These are phyloP conservation scores for Equus quagga DNA, from an alignment of 2,113 vertebrate genomes.

Conservation along the genomic window DNA sequence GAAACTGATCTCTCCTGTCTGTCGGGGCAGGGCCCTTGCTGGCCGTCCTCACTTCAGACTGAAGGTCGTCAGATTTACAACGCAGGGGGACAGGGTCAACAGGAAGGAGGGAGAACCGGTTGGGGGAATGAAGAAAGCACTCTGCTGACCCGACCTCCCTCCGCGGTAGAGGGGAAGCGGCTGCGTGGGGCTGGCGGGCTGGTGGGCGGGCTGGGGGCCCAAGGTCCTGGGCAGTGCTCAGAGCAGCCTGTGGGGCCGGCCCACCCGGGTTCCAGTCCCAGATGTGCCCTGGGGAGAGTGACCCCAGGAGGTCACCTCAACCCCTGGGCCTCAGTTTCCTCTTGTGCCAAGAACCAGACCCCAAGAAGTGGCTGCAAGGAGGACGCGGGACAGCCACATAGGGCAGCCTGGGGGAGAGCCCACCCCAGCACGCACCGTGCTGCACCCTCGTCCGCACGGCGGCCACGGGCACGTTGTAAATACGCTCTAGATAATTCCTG, in stretches of 20 bases:
- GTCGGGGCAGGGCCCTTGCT: fast-evolving
- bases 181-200: fast-evolving
- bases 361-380: not conserved
- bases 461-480: conserved; percentile 94
- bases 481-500: conserved; percentile 95
- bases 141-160: too few relatives aligned
- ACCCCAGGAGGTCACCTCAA: not conserved
- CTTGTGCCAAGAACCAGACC: not conserved
- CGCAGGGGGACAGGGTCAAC: not conserved
- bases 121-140: fast-evolving
- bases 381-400: fast-evolving
- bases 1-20: fast-evolving
- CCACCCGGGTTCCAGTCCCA: fast-evolving
- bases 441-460: conserved; percentile 95
- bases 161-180: too few relatives aligned
- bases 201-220: not conserved
- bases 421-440: conserved; percentile 88
- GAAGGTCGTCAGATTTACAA: not conserved
- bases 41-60: not conserved
- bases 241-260: fast-evolving
- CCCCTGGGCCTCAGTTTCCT: not conserved
- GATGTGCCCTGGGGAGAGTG: fast-evolving
- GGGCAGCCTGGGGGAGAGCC: fast-evolving
- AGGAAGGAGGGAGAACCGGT: not conserved
- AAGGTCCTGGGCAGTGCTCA: not conserved